Conservation (phyloP, 1,140 invertebrate species). For the Procambarus virginalis region DNA sequence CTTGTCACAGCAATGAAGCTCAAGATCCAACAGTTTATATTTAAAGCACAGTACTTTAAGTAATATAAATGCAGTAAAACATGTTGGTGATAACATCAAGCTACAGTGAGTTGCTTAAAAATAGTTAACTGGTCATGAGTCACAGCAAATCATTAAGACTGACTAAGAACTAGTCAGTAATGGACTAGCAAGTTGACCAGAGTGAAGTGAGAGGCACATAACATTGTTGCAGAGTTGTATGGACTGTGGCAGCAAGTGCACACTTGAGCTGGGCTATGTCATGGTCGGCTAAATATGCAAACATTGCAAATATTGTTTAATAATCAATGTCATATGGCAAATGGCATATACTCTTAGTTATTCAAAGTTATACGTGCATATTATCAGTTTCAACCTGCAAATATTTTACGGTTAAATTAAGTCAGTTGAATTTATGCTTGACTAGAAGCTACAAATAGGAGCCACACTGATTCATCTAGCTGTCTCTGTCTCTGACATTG, state of each 20-base stretch:
- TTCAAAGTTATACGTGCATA: background rate
- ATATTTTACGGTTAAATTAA: background rate
- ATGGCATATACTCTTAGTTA: background rate
- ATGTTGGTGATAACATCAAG: background rate
- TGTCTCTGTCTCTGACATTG: background rate
- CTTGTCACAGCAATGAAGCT: background rate
- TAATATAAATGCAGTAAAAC: background rate
- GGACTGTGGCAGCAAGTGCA: background rate
- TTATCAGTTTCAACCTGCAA: background rate
- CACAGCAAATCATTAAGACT: background rate
- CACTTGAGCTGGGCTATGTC: background rate
- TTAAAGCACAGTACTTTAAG: background rate
- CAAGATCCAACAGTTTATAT: background rate
- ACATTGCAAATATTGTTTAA: background rate
- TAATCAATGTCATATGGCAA: background rate
- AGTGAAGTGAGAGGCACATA: background rate
- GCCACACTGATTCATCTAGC: background rate
- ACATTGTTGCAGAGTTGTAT: background rate
- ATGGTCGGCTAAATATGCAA: background rate
- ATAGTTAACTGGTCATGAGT: background rate
- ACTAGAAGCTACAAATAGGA: background rate
- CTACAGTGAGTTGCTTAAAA: background rate
- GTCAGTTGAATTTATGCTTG: background rate
- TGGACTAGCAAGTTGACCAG: background rate
- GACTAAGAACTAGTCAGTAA: background rate